Conservation (phyloP, 1,140 invertebrate species). For the Brachionus angularis region DNA sequence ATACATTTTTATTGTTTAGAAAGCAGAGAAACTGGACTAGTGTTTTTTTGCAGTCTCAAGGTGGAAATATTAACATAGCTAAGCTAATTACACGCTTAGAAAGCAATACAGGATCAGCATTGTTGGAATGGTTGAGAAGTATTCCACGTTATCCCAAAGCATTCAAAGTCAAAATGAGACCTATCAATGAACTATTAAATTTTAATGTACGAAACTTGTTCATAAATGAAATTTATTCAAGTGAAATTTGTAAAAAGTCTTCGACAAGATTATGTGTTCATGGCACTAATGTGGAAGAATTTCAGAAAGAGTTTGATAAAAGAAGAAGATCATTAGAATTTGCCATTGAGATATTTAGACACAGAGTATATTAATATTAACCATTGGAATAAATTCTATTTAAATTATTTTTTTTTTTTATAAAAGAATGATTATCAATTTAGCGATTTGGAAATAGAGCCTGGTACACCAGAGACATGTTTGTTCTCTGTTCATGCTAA, state of each 20-base stretch:
- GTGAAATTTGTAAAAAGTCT: slow-evolving; percentile 17
- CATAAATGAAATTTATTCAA: neutral
- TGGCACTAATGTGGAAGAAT: slow-evolving; percentile 34
- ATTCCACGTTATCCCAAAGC: slow-evolving; percentile 33
- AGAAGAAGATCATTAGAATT: slow-evolving; percentile 24
- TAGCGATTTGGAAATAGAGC: slow-evolving; percentile 23
- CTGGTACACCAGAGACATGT: slow-evolving; percentile 32
- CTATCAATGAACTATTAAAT: slow-evolving; percentile 31
- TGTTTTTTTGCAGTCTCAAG: slow-evolving; percentile 31
- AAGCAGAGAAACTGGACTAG: slow-evolving; percentile 37
- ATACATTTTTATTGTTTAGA: neutral
- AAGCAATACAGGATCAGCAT: slow-evolving; percentile 12
- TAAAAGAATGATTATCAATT: slow-evolving; percentile 28
- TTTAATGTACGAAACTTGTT: slow-evolving; percentile 35
- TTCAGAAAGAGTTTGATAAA: slow-evolving; percentile 29
- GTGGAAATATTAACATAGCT: slow-evolving; percentile 29
- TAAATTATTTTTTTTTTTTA: neutral
- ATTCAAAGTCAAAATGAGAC: slow-evolving; percentile 42
- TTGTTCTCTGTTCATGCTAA: slow-evolving; percentile 34
- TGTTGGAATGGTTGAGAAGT: slow-evolving; percentile 26
- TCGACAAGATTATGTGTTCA: neutral
- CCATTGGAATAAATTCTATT: neutral
- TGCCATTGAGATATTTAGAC: slow-evolving; percentile 30
- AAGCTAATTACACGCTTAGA: slow-evolving; percentile 21
- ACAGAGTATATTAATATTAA: slow-evolving; percentile 13